These are phyloP conservation scores for Bostrychus sinensis DNA, from an alignment of 2,113 vertebrate species.

Conservation along the genomic window DNA sequence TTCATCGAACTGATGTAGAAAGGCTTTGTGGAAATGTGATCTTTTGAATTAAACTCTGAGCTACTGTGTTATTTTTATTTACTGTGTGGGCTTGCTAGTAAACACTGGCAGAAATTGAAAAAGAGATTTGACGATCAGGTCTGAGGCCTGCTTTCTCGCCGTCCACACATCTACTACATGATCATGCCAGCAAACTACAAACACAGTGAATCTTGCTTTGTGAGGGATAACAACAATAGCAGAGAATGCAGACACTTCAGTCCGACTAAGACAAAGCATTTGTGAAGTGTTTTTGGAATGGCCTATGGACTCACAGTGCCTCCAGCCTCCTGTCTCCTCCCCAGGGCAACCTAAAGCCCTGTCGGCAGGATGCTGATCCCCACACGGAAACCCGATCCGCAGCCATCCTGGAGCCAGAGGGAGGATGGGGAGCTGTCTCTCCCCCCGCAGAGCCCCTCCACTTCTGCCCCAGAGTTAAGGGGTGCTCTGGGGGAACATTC, in stretches of 20 bases:
- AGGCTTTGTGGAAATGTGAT: constrained; percentile 60
- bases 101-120: constrained; percentile 65
- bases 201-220: constrained; percentile 25
- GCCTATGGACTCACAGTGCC: constrained; percentile 68
- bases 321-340: constrained; percentile 73
- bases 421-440: constrained; percentile 39
- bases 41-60: constrained; percentile 67
- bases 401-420: constrained; percentile 81
- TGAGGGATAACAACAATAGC: constrained; percentile 46
- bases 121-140: constrained; percentile 42
- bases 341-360: constrained; percentile 75
- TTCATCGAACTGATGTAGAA: constrained; percentile 41
- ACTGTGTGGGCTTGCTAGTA: constrained; percentile 60
- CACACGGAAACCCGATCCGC: constrained; percentile 80
- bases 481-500: constrained; percentile 81
- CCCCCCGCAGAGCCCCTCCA: constrained; percentile 66
- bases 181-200: constrained; percentile 54
- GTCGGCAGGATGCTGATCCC: constrained; percentile 80
- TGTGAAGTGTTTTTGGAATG: constrained; percentile 73
- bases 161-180: constrained; percentile 57
- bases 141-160: constrained; percentile 29
- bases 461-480: constrained; percentile 73
- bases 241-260: constrained; percentile 49
- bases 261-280: constrained; percentile 68
- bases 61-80: constrained; percentile 71